Base-by-base conservation (phyloP, 2,888 invertebrate species). In the Tinea pellionella region DNA sequence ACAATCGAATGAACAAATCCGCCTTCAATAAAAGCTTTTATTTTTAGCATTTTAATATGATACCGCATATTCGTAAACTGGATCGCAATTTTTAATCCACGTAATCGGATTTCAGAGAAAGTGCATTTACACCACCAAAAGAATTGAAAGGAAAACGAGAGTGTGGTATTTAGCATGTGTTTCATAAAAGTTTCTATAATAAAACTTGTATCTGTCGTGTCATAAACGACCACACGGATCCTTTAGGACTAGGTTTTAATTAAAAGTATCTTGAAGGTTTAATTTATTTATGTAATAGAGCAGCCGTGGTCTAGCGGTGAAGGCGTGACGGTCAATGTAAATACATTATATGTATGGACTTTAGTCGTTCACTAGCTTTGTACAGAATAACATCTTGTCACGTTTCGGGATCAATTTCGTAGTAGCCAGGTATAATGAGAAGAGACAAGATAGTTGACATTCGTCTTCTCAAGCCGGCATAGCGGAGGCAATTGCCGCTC, bases 41-140 rank as follows among this genome's bases (percentile, higher is more conserved):
- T n/a, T 41, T 41, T 41, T 41, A 41, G 41, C 8, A 12, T 41
- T 41, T 32, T 41, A 41, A 41, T 41, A 41, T 41, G 41, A 41
- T 41, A 41, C 41, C 13, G 41, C 41, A 41, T n/a, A 2, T 24
- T 24, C 24, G 24, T 16, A 57, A 57, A 57, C 57, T 57, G 57
- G 57, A 32, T 32, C 57, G 32, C 32, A 12, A 47, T 55, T 57
- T 29, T 32, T 32, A 57, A 57, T 57, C 18, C 42, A 69, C 74
- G 80, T 80, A 82, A 83, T 80, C 78, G 74, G 72, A 77, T 73
- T 71, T 70, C 70, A 70, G 84, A 80, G 84, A 85, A 85, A 86
- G 86, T 83, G 73, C 24, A 12, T 72, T 77, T 73, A 75, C 77
- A 72, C 68, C 68, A 70, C 67, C n/a, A 65, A 59, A 77, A 75